Evolutionary conservation across 1,140 invertebrate species (phyloP), one percentile per base, ranked within the genome.

Genomic region (Drosophila biarmipes): DNA sequence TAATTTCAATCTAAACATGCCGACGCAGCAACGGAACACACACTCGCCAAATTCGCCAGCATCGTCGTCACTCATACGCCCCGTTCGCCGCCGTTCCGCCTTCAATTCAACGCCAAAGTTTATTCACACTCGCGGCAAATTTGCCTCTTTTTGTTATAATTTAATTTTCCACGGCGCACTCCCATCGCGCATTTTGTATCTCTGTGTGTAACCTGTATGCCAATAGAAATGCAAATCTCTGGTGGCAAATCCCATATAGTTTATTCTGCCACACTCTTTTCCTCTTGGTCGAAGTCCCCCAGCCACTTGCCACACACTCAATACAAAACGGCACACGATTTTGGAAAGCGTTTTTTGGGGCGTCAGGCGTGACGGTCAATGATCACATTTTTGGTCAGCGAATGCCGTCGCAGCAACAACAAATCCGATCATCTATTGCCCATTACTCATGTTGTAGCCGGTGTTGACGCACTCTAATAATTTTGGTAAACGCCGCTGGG

Each of bases 351-450:
- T 78, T 78, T 81, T 79, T 81, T 55, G 27, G 63, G 63, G 75
- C 82, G 59, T 89, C 75, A 77, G 79, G 84, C 82, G 82, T 87
- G 82, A 87, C 82, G 82, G 82, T 87, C 82, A 87, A 87, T 90
- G 82, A 89, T 87, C 84, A 87, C 51, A 43, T 19, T 76, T 89
- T 84, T 80, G 45, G 81, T 48, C 80, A 57, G 63, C 71, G 49
- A 51, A 59, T 51, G 52, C 56, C 62, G 46, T 29, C 46, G 57
- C 55, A 51, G 42, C 58, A 72, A 52, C 57, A 67, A 46, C 42
- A 51, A 57, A 31, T 38, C 53, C 51, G 15, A 55, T 45, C 27
- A 54, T 45, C 35, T 37, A 31, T 45, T 45, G 48, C 15, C 48
- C 48, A 29, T 48, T 48, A 29, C 40, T 45, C 37, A 35, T 46